These are phyloP conservation scores for Falco novaeseelandiae DNA, from an alignment of 2,797 vertebrate genomes.

Conservation along the genomic window DNA sequence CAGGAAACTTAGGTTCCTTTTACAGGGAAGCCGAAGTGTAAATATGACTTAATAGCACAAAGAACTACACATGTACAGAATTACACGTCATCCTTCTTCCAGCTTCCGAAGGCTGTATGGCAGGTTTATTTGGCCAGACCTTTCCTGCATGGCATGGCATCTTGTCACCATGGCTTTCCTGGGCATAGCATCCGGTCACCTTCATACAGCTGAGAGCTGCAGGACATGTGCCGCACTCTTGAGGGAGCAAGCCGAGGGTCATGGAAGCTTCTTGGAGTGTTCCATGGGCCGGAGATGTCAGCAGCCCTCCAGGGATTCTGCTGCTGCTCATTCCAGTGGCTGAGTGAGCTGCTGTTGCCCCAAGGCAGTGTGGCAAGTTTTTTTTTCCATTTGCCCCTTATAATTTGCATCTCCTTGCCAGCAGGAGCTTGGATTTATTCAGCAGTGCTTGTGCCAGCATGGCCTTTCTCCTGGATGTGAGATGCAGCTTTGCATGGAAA, in stretches of 20 bases:
- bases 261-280: background rate
- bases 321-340: background rate
- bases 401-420: background rate
- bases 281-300: background rate
- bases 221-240: background rate
- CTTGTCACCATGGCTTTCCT: background rate
- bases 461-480: background rate
- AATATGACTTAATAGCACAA: background rate
- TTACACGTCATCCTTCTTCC: background rate
- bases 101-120: background rate
- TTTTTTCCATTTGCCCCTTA: background rate
- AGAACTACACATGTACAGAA: background rate
- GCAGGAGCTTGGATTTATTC: background rate
- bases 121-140: background rate
- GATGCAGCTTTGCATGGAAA: background rate
- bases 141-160: too few species aligned
- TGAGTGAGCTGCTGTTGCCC: background rate
- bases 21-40: background rate
- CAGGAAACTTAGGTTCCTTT: background rate
- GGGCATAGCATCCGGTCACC: fast-evolving
- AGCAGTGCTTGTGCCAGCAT: background rate
- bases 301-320: background rate
- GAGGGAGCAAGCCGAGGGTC: background rate
- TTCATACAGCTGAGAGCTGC: background rate
- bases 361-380: background rate